Evolutionary conservation across 2,888 invertebrate genomes (phyloP), one percentile per base, ranked within the genome.

Genomic region (Pyrochroa serraticornis): DNA sequence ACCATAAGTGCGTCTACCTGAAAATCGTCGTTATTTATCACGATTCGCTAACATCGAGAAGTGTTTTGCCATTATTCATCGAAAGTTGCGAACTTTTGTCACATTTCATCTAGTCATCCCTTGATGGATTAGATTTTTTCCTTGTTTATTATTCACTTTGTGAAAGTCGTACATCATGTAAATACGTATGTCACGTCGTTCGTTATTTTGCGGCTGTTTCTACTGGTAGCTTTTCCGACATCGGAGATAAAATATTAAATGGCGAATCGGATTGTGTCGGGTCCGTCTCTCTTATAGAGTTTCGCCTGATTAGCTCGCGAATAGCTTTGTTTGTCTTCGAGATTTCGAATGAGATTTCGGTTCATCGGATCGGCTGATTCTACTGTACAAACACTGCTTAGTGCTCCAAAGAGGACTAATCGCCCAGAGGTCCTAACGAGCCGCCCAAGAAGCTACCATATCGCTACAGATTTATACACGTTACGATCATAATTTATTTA

Each of bases 161-260:
- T 58, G 58, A 46, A 58, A 62, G 62, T 62, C 62, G 62, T 62
- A 58, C 58, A 62, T 62, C 62, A 62, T 62, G 52, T 62, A 58
- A 62, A 62, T 62, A 55, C 58, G 58, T 55, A 46, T 52, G 61
- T 61, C 61, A 61, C 36, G 53, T 56, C 56, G 54, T 46, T 35
- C 43, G 44, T 49, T 56, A 56, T 56, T 56, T 50, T 50, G 45
- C 49, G 44, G 44, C 45, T 36, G 54, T 47, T 55, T 48, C 32
- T n/a, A 37, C 37, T 48, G 32, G 35, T 36, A 38, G 38, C 46
- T 44, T 53, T 46, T 41, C 39, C 39, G 41, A 36, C 46, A 43
- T 47, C 9, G 22, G 12, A 36, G 48, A 47, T 55, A 56, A 56
- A 56, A 56, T 56, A 56, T 56, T 56, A 56, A 56, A 56, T 39